Evolutionary conservation across 2,888 invertebrate genomes (phyloP).

Genomic region (Trypoxylon attenuatum): DNA sequence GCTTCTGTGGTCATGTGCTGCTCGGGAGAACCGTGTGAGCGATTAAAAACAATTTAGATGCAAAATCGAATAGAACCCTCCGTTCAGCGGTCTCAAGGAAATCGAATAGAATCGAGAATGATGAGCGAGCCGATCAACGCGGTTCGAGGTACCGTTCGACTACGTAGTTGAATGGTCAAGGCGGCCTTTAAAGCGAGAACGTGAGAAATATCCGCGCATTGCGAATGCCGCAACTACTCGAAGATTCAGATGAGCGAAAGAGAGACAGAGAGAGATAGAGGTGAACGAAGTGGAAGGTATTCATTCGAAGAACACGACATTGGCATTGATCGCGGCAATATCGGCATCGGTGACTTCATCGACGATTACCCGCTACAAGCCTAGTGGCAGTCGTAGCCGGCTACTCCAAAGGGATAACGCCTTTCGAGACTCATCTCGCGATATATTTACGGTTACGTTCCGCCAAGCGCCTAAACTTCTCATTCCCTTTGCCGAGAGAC

Average conservation of each 20-base stretch:
- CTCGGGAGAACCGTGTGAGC: background rate
- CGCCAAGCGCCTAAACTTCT: slow-evolving; percentile 34
- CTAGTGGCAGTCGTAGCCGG: slow-evolving; percentile 27
- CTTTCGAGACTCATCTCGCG: slow-evolving; percentile 54
- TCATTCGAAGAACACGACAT: no score
- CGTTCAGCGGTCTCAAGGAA: background rate
- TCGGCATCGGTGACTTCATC: slow-evolving; percentile 36
- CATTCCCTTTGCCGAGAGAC: slow-evolving; percentile 24
- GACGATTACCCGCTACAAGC: no score
- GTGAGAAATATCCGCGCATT: slow-evolving; percentile 39
- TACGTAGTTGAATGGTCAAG: slow-evolving; percentile 19
- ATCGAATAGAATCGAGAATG: background rate
- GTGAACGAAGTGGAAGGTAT: no score
- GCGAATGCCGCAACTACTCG: no score
- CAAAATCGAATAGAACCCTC: background rate
- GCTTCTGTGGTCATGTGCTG: background rate
- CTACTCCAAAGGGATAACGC: slow-evolving; percentile 56
- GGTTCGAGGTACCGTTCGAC: background rate
- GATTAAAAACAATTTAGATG: slow-evolving; percentile 2
- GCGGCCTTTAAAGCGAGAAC: slow-evolving; percentile 14
- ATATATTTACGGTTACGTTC: slow-evolving; percentile 54
- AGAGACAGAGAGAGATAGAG: no score
- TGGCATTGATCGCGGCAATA: no score
- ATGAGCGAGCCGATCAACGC: background rate
- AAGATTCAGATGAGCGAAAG: no score